phyloP scores from a whole-genome alignment of 2,113 vertebrate genomes.

The Chionomys nivalis region DNA sequence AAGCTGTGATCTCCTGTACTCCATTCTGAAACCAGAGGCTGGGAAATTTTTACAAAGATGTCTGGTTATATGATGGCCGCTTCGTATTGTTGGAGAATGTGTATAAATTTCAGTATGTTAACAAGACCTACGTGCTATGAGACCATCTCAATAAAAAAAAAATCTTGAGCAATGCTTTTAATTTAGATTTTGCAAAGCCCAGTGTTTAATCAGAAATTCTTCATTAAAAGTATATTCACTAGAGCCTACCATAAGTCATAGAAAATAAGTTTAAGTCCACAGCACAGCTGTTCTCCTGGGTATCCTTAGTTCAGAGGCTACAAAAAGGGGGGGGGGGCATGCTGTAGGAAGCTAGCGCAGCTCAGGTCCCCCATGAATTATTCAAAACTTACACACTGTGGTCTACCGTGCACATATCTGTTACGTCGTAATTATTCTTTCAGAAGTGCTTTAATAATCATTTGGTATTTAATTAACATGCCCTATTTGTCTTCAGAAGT shows the following conservation, averaged over 20 bases:
- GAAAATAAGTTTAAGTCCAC: slow-evolving; percentile 53
- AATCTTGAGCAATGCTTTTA: slow-evolving; percentile 49
- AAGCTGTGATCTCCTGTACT: neutral
- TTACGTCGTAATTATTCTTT: slow-evolving; percentile 43
- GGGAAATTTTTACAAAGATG: slow-evolving; percentile 8
- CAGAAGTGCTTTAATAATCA: slow-evolving; percentile 66
- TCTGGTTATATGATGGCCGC: neutral
- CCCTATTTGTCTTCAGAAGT: slow-evolving; percentile 60
- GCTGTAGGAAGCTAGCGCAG: neutral
- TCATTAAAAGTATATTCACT: slow-evolving; percentile 63
- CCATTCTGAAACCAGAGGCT: neutral
- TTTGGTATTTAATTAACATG: slow-evolving; percentile 66
- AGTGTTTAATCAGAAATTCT: slow-evolving; percentile 56
- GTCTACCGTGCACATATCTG: neutral
- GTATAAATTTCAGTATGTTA: neutral
- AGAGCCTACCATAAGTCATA: slow-evolving; percentile 54
- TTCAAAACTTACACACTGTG: neutral
- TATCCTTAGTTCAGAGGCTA: neutral
- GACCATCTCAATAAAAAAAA: neutral
- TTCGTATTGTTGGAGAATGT: neutral
- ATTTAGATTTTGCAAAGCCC: slow-evolving; percentile 49
- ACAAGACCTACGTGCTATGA: neutral
- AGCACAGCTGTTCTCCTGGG: slow-evolving; percentile 22
- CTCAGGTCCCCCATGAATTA: neutral
- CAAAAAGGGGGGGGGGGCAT: neutral